These are phyloP conservation scores for Drosophila navojoa DNA, from an alignment of 1,140 invertebrate species.

Conservation along the genomic window DNA sequence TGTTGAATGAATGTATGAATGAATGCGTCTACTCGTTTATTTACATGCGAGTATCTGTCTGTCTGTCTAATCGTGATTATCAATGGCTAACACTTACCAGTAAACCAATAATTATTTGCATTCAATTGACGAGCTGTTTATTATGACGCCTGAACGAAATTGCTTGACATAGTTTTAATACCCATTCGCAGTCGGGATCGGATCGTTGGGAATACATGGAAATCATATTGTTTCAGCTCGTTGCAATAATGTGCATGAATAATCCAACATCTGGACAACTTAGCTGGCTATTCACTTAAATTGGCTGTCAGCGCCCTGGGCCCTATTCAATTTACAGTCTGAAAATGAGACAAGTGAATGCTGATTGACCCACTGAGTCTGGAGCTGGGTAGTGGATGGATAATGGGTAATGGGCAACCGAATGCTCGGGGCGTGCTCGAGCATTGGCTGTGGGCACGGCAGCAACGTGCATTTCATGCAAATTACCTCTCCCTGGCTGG, in stretches of 20 bases:
- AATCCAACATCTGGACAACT: slow-evolving; percentile 7
- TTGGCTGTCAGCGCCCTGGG: slow-evolving; percentile 20
- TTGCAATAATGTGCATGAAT: slow-evolving; percentile 2
- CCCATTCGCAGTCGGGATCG: slow-evolving; percentile 8
- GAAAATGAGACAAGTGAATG: slow-evolving; percentile 73
- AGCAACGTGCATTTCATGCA: slow-evolving; percentile 76
- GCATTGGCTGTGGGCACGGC: slow-evolving; percentile 35
- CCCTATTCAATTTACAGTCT: slow-evolving; percentile 41
- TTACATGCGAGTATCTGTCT: background rate
- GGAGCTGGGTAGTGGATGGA: slow-evolving; percentile 15
- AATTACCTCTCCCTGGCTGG: slow-evolving; percentile 42
- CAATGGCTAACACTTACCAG: slow-evolving; percentile 50
- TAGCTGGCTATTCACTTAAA: slow-evolving; percentile 1
- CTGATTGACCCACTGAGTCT: slow-evolving; percentile 73
- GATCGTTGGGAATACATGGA: background rate
- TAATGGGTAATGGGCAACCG: slow-evolving; percentile 20
- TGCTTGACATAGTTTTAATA: slow-evolving; percentile 18
- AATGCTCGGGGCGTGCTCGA: slow-evolving; percentile 52
- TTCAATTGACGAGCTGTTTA: slow-evolving; percentile 26
- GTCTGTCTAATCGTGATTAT: slow-evolving; percentile 41
- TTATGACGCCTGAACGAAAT: slow-evolving; percentile 30
- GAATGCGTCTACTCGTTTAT: slow-evolving; percentile 26
- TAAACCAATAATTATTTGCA: slow-evolving; percentile 48
- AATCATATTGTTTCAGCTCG: slow-evolving; percentile 4
- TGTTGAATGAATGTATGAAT: slow-evolving; percentile 40